Base-by-base conservation (phyloP, 2,888 invertebrate species). In the Linnaemya vulpina region DNA sequence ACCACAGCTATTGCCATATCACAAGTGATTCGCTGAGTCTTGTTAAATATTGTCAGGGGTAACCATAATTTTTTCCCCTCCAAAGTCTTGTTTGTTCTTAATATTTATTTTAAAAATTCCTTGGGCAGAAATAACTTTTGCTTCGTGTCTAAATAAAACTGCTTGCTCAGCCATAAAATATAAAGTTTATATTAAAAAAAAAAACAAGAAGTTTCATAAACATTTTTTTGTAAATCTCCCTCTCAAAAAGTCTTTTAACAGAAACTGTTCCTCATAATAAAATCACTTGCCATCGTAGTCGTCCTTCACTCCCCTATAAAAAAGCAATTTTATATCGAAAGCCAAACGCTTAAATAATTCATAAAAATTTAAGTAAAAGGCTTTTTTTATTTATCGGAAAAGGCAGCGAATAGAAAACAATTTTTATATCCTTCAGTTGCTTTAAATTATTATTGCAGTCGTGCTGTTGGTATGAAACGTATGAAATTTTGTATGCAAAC, bases 401-500 rank as follows among this genome's bases (percentile, higher is more conserved):
- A 53, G 5, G 22, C 3, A 53, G 5, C 17, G 17, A 9, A 17
- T 17, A 25, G 25, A 13, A 60, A 60, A 17, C 3, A n/a, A 3
- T 35, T 30, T 60, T 35, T 60, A 38, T 40, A 11, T 13, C 40
- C 13, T 10, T 20, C 20, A 38, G 9, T 60, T 60, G 30, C 7
- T 60, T 10, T 17, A n/a, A 60, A 38, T 35, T 9, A 60, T 17
- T 35, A 35, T 60, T 60, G 25, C 60, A 60, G 7, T 40, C 20
- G 20, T 20, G 11, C 13, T 40, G 20, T 62, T 40, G 13, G 40
- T 62, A 13, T 3, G 38, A 49, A 22, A 8, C 49, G 35, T 22
- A 40, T 53, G 38, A 71, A 71, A 63, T 35, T 63, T 51, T 51
- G 58, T 55, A 51, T 51, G 25, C 20, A 22, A 49, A 80, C 67